phyloP scores from a whole-genome alignment of 2,888 invertebrate genomes.

The Parnassius orleans region DNA sequence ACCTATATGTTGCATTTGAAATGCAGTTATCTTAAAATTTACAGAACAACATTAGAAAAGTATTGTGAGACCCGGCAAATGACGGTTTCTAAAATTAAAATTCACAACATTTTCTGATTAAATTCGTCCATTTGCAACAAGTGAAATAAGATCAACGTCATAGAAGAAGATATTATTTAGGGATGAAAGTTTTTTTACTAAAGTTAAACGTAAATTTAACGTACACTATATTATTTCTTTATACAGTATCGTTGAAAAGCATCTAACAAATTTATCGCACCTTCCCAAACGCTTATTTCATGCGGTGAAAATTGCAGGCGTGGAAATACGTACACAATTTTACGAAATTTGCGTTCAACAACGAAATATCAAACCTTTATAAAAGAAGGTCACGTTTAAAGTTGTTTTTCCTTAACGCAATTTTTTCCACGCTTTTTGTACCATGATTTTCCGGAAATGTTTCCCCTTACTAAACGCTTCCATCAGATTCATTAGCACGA shows the following conservation, averaged over 20 bases:
- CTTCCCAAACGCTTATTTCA: slow-evolving; percentile 26
- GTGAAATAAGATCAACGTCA: too few species aligned
- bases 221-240: too few species aligned
- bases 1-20: too few species aligned
- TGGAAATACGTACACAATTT: slow-evolving; percentile 11
- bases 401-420: background rate
- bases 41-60: too few species aligned
- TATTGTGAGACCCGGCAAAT: too few species aligned
- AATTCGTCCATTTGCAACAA: too few species aligned
- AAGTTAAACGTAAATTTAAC: too few species aligned
- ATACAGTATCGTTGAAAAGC: background rate
- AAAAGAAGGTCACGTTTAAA: slow-evolving; percentile 11
- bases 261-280: slow-evolving; percentile 19
- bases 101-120: too few species aligned
- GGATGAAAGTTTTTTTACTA: too few species aligned
- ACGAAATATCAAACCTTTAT: slow-evolving; percentile 1
- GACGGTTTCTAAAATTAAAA: too few species aligned
- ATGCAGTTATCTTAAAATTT: too few species aligned
- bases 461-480: slow-evolving; percentile 16
- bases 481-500: slow-evolving; percentile 22
- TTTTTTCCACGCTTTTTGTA: slow-evolving; percentile 2
- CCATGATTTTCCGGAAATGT: slow-evolving; percentile 3
- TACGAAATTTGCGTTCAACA: background rate
- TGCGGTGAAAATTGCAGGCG: slow-evolving; percentile 13
- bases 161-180: too few species aligned